A percentile compares a stretch with the other conserved stretches of the same genome.
These are phyloP conservation scores for Coilia nasus DNA, from an alignment of 2,797 vertebrate species.

Conservation along the genomic window DNA sequence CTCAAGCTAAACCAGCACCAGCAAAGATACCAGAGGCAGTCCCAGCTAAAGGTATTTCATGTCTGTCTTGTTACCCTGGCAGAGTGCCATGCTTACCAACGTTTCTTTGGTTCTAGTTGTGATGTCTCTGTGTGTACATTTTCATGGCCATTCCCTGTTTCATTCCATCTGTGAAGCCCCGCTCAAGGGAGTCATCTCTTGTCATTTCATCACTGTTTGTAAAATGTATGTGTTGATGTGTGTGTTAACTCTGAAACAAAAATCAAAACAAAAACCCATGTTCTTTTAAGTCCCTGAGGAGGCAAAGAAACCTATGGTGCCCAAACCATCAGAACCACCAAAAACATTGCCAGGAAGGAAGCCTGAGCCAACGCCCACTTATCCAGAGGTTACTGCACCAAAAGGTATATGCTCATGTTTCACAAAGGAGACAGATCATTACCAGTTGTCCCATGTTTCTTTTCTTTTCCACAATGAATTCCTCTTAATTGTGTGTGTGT, in stretches of 20 bases:
- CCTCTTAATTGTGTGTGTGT: not conserved
- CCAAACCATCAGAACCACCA: constrained; percentile 67
- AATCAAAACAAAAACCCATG: constrained; percentile 62
- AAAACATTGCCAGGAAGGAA: constrained; percentile 50
- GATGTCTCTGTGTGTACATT: constrained; percentile 45
- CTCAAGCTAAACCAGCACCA: constrained; percentile 54
- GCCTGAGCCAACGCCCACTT: constrained; percentile 45
- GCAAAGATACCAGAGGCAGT: constrained; percentile 69
- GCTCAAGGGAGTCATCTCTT: not conserved
- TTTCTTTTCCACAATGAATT: constrained; percentile 39
- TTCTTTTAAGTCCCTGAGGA: constrained; percentile 82
- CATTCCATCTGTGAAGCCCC: constrained; percentile 19
- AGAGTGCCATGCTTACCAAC: constrained; percentile 41
- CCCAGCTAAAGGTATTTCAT: constrained; percentile 82
- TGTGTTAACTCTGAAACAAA: not conserved
- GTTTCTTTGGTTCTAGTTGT: constrained; percentile 48
- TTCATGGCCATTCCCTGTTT: constrained; percentile 32
- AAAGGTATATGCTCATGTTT: constrained; percentile 78
- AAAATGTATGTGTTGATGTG: not conserved
- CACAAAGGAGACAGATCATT: constrained; percentile 30
- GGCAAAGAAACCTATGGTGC: constrained; percentile 73
- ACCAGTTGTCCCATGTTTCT: not conserved
- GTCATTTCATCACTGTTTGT: not conserved
- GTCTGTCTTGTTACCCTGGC: constrained; percentile 26
- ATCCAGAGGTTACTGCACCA: constrained; percentile 71